Evolutionary conservation across 2,113 vertebrate species (phyloP).

Genomic region (Antechinus stuartii): DNA sequence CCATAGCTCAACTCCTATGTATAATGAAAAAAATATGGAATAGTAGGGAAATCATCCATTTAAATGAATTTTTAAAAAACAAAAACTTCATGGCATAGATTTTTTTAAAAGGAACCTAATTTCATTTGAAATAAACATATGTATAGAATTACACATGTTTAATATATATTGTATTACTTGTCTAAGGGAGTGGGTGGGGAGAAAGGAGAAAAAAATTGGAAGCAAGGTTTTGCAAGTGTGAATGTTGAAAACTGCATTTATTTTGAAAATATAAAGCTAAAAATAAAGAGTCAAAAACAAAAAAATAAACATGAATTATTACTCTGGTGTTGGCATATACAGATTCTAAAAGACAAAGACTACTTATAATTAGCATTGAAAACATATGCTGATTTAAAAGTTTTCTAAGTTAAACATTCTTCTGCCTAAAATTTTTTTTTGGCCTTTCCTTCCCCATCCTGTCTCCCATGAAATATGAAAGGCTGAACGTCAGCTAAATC

Average conservation of each 20-base stretch:
- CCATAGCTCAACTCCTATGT: background rate
- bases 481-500: background rate
- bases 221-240: too few species aligned
- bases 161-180: too few species aligned
- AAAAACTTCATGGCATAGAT: background rate
- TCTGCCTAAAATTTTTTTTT: background rate
- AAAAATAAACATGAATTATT: too few species aligned
- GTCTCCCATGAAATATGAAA: background rate
- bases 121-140: background rate
- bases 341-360: background rate
- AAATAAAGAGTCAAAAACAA: too few species aligned
- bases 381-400: background rate
- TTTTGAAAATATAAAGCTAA: too few species aligned
- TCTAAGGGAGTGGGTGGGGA: too few species aligned
- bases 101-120: background rate
- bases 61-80: background rate
- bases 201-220: too few species aligned
- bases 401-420: background rate
- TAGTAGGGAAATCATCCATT: background rate
- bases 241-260: too few species aligned
- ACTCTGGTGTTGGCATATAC: background rate
- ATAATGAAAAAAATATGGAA: background rate
- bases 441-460: background rate
- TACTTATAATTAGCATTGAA: background rate
- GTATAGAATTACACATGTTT: too few species aligned